Base-by-base conservation (phyloP, 2,113 vertebrate genomes). In the Hylia prasina region DNA sequence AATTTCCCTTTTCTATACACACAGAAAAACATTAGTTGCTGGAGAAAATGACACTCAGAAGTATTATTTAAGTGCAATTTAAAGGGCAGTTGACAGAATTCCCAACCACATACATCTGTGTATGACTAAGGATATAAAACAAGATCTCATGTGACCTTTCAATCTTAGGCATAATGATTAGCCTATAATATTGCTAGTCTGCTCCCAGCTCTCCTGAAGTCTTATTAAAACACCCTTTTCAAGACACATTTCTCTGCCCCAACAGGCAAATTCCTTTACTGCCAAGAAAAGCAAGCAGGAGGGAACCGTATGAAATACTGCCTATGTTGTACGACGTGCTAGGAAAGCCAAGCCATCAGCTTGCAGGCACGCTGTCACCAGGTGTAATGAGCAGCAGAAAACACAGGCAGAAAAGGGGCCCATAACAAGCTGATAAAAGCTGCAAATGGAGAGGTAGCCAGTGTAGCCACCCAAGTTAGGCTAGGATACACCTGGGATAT, bases 81-180 rank as follows among this genome's bases (percentile, higher is more conserved):
- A 90, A 64, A 75, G 71, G 54, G 76, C 79, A 91, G 69, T 91
- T 96, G 94, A 95, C 70, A 82, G 70, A 88, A 95, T 92, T 97
- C 90, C 82, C 87, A 95, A 93, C 50, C 80, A 79, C 85, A 90
- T 78, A 89, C 88, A 94, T 94, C 80, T 95, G 95, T 48, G 73
- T 66, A 87, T 92, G 77, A 94, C 88, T 89, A 94, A 95, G 82
- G 63, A 80, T 80, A 95, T 88, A 94, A 91, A 97, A 87, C 76
- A 89, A 91, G 87, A 83, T 96, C 92, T 96, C 94, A 90, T 90
- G 93, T 89, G 93, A 96, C 87, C 76, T 87, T 95, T 96, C 83
- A 92, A 70, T 94, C 76, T 84, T 27, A 87, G 72, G 79, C 81
- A 91, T 89, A 93, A 95, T 28, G 77, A 94, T 93, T 89, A 89